Base-by-base conservation (phyloP, 2,797 vertebrate species). In the Lepilemur septentrionalis region DNA sequence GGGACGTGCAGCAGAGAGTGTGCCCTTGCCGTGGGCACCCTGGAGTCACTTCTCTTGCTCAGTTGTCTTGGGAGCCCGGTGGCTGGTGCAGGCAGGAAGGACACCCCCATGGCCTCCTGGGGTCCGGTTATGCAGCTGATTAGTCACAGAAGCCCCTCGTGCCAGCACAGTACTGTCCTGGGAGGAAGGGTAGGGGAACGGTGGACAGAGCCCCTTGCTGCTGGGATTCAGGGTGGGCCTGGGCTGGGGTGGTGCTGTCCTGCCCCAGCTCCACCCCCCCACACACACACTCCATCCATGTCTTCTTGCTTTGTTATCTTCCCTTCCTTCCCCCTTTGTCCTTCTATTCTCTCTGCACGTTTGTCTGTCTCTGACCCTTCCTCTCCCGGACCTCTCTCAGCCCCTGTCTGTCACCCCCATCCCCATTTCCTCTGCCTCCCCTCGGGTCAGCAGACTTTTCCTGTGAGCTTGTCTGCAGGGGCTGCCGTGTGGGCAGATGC, bases 61-160 rank as follows among this genome's bases (percentile, higher is more conserved):
- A 28, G 0, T 63, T 50, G 50, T 63, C 43, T 63, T 11, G 43
- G 28, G n/a, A 81, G n/a, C 38, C 17, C 46, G 9, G 76, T 41
- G 43, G n/a, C 1, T 4, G 8, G 76, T 11, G 10, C 50, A 4
- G 59, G 41, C 72, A 0, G 57, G 50, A 20, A 35, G 46, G 10
- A 35, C 30, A n/a, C 63, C 52, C 35, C 14, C 30, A 43, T 0
- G 25, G 48, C 41, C 9, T 0, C 15, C 0, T 1, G 61, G 17
- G 6, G 17, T 69, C 85, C 12, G n/a, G 23, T 5, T 14, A 22
- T 5, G 1, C 30, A 61, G 57, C 17, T n/a, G 32, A 17, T 67
- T 67, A 35, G 63, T 17, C n/a, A 67, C n/a, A 32, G 63, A 67
- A n/a, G n/a, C 32, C 63, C 32, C 63, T 65, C 1, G 10, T n/a